A percentile compares a stretch with the other conserved stretches of the same genome.
Evolutionary conservation across 2,113 vertebrate genomes (phyloP).

Genomic region (Zingel zingel): DNA sequence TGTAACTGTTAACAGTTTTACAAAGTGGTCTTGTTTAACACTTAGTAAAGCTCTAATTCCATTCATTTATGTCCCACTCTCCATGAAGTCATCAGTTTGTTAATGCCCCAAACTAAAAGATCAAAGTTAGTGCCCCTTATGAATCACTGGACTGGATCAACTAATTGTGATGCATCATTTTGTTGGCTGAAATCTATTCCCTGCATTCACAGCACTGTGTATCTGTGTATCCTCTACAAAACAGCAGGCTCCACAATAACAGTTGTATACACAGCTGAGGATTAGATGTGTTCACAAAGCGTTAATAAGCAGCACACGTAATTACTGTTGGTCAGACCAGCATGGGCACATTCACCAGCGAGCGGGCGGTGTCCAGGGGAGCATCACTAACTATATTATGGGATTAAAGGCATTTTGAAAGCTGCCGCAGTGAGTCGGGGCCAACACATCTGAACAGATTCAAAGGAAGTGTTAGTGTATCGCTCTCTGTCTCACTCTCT

Average conservation of each 20-base stretch:
- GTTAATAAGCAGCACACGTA: conserved; percentile 78
- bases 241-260: conserved; percentile 70
- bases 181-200: conserved; percentile 24
- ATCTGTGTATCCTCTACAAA: conserved; percentile 61
- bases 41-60: conserved; percentile 16
- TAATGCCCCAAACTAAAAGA: neutral
- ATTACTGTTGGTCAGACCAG: conserved; percentile 80
- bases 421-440: conserved; percentile 58
- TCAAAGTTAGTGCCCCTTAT: conserved; percentile 19
- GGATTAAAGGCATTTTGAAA: conserved; percentile 81
- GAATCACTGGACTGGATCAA: conserved; percentile 22
- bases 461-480: conserved; percentile 73
- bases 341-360: conserved; percentile 76
- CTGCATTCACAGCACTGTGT: conserved; percentile 25
- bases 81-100: conserved; percentile 42
- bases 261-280: conserved; percentile 65
- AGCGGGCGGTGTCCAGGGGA: conserved; percentile 75
- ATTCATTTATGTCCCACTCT: conserved; percentile 22
- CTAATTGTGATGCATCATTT: conserved; percentile 36
- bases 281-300: conserved; percentile 78
- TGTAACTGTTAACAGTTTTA: conserved; percentile 3
- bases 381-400: conserved; percentile 84
- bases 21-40: neutral
- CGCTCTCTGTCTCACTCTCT: conserved; percentile 57
- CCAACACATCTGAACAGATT: conserved; percentile 70